Evolutionary conservation across 1,140 invertebrate genomes (phyloP), one percentile per base, ranked within the genome.

Genomic region (Papilio xuthus): DNA sequence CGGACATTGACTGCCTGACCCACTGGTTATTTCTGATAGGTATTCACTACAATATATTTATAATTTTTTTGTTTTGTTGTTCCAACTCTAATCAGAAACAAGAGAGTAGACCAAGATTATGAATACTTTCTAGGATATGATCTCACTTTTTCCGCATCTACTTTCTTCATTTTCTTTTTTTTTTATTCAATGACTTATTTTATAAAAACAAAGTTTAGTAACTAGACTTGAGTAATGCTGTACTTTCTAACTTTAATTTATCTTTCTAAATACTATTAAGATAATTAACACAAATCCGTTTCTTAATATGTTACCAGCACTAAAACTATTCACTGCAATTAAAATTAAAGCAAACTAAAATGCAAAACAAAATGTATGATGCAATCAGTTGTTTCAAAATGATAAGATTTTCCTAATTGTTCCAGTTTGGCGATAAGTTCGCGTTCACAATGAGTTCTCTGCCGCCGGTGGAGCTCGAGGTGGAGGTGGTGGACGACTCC

Each of bases 401-500:
- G 32, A 44, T 56, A 56, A 56, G 26, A 26, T 60, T 23, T 60
- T 60, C 12, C 12, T 28, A 3, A 32, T 32, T 63, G 79, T 69
- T 82, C 81, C 2, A 77, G 83, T 81, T 72, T 20, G 18, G 73
- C 67, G 56, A 63, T 79, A 78, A 79, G 73, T 60, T 77, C 69
- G 81, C 80, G 78, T 28, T 41, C 37, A 84, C 85, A 69, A 93
- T 93, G 91, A 92, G 90, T 81, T 88, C 90, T 60, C 90, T 90
- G 71, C 90, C 92, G 70, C 89, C 89, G 20, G 88, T 90, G 78
- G 87, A 92, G 83, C 77, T 90, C 77, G 92, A 93, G 81, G 88
- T 92, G 78, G 90, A 92, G 74, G 90, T 92, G 7, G 88, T 83
- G 3, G 90, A 92, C 70, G 92, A 91, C 77, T 87, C 92, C 13